A percentile compares a stretch with the other conserved stretches of the same genome.
Evolutionary conservation across 2,888 invertebrate genomes (phyloP).

Genomic region (Axea sp.): DNA sequence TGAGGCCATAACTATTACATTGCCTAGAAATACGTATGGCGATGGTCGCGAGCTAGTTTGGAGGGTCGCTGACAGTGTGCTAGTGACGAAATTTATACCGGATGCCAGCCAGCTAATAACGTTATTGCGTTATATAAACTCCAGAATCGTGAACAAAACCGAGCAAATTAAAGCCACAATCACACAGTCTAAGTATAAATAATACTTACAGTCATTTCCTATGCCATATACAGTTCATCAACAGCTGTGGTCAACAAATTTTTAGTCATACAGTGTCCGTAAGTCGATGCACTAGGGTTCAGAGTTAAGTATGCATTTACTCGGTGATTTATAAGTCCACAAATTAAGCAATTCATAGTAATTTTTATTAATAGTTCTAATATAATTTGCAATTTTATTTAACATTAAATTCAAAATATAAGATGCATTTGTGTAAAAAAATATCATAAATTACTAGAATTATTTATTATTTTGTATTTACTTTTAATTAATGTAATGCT

Average conservation of each 20-base stretch:
- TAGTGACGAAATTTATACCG: constrained; percentile 76
- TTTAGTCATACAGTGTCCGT: too few relatives aligned
- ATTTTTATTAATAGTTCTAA: too few relatives aligned
- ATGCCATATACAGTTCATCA: constrained; percentile 78
- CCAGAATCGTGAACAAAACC: constrained; percentile 65
- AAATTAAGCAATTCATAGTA: too few relatives aligned
- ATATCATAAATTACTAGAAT: too few relatives aligned
- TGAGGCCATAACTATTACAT: constrained; percentile 37
- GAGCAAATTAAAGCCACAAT: constrained; percentile 73
- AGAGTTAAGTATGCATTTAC: too few relatives aligned
- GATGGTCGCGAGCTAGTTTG: constrained; percentile 52
- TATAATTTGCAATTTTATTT: too few relatives aligned
- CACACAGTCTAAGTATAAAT: constrained; percentile 74
- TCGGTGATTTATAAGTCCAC: constrained; percentile 47
- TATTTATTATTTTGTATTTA: too few relatives aligned
- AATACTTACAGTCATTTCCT: constrained; percentile 76
- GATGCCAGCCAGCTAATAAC: constrained; percentile 77
- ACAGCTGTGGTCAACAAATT: constrained; percentile 66
- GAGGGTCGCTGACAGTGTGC: constrained; percentile 60
- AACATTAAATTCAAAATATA: too few relatives aligned
- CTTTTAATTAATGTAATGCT: too few relatives aligned
- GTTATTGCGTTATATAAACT: constrained; percentile 77
- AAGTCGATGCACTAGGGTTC: too few relatives aligned
- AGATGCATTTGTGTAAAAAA: too few relatives aligned
- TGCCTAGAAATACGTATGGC: constrained; percentile 57